phyloP scores from a whole-genome alignment of 2,797 vertebrate species.

The Helostoma temminkii region DNA sequence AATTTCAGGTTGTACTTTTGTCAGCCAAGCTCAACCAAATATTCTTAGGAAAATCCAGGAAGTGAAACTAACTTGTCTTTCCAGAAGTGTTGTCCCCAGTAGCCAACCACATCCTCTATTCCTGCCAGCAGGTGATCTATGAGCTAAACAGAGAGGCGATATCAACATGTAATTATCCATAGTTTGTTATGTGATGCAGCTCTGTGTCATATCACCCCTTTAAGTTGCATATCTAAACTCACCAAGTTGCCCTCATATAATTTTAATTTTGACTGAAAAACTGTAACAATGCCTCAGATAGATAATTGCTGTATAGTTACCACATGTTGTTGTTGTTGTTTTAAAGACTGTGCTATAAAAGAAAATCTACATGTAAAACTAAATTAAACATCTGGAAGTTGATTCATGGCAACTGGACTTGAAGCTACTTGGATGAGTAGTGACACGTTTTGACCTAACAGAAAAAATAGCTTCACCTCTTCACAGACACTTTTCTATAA shows the following conservation, averaged over 20 bases:
- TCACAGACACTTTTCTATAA: no score
- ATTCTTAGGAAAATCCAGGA: neutral
- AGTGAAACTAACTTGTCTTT: slow-evolving; percentile 87
- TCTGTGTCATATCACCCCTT: neutral
- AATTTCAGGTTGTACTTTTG: neutral
- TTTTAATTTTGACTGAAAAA: slow-evolving; percentile 11
- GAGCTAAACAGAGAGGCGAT: slow-evolving; percentile 74
- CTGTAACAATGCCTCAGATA: neutral
- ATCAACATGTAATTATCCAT: neutral
- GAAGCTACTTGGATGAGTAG: no score
- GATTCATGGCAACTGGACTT: no score
- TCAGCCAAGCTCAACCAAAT: neutral
- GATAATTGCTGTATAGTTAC: neutral
- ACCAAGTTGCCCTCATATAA: neutral
- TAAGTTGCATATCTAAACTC: neutral
- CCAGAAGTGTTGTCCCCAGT: slow-evolving; percentile 92
- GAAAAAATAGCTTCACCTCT: no score
- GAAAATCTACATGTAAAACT: no score
- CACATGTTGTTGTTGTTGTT: no score
- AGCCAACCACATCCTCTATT: slow-evolving; percentile 89
- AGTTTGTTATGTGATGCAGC: neutral
- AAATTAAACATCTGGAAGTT: no score
- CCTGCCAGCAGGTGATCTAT: slow-evolving; percentile 89
- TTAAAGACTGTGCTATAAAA: neutral
- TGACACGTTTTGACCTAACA: no score